These are phyloP conservation scores for Podarcis muralis DNA, from an alignment of 2,113 vertebrate species.

Conservation along the genomic window DNA sequence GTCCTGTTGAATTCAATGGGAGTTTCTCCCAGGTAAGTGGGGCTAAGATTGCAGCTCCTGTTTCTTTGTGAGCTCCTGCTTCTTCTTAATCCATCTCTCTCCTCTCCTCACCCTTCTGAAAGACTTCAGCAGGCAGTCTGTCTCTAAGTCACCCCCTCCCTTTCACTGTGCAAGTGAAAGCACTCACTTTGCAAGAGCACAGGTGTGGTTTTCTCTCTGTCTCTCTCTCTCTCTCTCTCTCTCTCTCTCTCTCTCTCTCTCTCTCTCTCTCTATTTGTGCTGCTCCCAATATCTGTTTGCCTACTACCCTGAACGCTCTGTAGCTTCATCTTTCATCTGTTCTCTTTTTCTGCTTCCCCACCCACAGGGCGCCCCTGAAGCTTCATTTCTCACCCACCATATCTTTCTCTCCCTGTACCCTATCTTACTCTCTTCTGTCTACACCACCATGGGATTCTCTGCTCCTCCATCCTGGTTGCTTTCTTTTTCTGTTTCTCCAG, in stretches of 20 bases:
- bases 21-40: too few species aligned
- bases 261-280: neutral
- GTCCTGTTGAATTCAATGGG: too few species aligned
- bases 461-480: too few species aligned
- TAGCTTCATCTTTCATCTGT: too few species aligned
- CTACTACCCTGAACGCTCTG: too few species aligned
- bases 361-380: neutral
- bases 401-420: neutral
- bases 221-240: neutral
- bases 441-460: neutral
- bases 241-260: neutral
- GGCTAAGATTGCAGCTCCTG: too few species aligned
- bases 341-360: neutral
- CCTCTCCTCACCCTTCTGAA: neutral
- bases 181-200: neutral
- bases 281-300: neutral
- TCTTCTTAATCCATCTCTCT: neutral
- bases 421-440: neutral
- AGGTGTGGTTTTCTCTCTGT: neutral
- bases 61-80: too few species aligned
- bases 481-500: too few species aligned
- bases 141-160: neutral
- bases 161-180: neutral
- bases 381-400: neutral
- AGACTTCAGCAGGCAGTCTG: neutral